Percentiles rank a stretch among this genome's conserved stretches.
These are phyloP conservation scores for Torymus auratus DNA, from an alignment of 2,888 invertebrate genomes.

Conservation along the genomic window DNA sequence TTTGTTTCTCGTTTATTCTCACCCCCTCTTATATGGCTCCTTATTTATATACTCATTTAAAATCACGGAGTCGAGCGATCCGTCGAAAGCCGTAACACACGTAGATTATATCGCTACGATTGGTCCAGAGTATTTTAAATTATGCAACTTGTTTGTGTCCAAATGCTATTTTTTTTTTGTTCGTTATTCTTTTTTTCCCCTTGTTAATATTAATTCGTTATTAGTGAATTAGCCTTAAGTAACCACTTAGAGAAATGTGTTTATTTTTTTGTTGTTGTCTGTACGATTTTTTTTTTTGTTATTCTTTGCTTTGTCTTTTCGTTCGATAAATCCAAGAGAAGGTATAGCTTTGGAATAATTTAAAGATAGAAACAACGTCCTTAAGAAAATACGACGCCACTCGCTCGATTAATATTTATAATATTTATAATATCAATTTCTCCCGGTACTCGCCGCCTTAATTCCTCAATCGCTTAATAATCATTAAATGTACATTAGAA, in stretches of 20 bases:
- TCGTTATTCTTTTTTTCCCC: no score
- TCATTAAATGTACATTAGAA: slow-evolving; percentile 49
- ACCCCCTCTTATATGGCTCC: background rate
- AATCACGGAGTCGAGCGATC: slow-evolving; percentile 29
- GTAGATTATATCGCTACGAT: slow-evolving; percentile 53
- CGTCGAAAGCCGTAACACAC: slow-evolving; percentile 48
- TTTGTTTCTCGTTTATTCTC: slow-evolving; percentile 8
- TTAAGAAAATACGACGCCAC: slow-evolving; percentile 47
- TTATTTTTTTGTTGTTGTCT: slow-evolving; percentile 1
- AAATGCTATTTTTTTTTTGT: slow-evolving; percentile 27
- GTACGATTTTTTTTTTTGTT: slow-evolving; percentile 3
- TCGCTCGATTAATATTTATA: slow-evolving; percentile 42
- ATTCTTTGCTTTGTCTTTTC: background rate
- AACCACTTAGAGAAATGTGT: slow-evolving; percentile 23
- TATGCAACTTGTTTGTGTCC: slow-evolving; percentile 38
- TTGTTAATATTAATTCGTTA: slow-evolving; percentile 31
- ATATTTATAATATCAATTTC: slow-evolving; percentile 1
- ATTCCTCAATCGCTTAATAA: background rate
- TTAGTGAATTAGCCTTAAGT: slow-evolving; percentile 34
- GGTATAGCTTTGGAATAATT: slow-evolving; percentile 28
- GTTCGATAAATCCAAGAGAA: slow-evolving; percentile 27
- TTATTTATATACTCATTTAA: slow-evolving; percentile 35
- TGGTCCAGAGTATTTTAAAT: slow-evolving; percentile 59
- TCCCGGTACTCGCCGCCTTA: background rate
- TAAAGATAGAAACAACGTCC: slow-evolving; percentile 38